Base-by-base conservation (phyloP, 2,797 vertebrate species). In the Lacerta viridis region DNA sequence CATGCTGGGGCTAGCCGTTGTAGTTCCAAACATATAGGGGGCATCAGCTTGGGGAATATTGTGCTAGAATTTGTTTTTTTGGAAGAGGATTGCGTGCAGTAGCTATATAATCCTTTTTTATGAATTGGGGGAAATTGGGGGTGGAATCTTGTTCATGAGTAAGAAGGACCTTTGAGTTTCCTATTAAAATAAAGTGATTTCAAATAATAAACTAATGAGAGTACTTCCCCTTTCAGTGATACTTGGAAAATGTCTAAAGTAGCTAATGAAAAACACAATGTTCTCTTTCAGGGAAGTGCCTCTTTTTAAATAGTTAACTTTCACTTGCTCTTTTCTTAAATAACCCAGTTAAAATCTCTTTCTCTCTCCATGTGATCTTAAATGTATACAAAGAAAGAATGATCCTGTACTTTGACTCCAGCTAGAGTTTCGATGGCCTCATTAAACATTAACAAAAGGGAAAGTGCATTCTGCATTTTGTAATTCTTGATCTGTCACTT, bases 61-160 rank as follows among this genome's bases (percentile, higher is more conserved):
- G 61, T 64, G 20, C 5, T 64, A 64, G 61, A 29, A 46, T 41
- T 78, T 55, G 50, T 15, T 78, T 78, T 11, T 11, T 77, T 25
- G 23, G 41, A 39, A 39, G 43, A 78, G 2, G 6, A 59, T 18
- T 33, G 4, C 36, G 6, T 61, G 17, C 1, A 68, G 83, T 89
- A 80, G 88, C 43, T 0, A 0, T 84, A 29, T 27, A 59, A 27
- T 36, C 8, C 7, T 39, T 36, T 7, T 74, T 79, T 59, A 33
- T 80, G 29, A 80, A 17, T 36, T 80, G 7, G 6, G 61, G 93
- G 88, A 93, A 89, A 90, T 93, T 88, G 80, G 25, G 91, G 92
- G 89, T 15, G 1, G 50, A 55, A 50, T 80, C 93, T 93, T 95
- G 92, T 94, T 95, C 92, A 93, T 92, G 88, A 50, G 77, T 88